phyloP scores from a whole-genome alignment of 1,140 invertebrate genomes.

The Bombus cullumanus region DNA sequence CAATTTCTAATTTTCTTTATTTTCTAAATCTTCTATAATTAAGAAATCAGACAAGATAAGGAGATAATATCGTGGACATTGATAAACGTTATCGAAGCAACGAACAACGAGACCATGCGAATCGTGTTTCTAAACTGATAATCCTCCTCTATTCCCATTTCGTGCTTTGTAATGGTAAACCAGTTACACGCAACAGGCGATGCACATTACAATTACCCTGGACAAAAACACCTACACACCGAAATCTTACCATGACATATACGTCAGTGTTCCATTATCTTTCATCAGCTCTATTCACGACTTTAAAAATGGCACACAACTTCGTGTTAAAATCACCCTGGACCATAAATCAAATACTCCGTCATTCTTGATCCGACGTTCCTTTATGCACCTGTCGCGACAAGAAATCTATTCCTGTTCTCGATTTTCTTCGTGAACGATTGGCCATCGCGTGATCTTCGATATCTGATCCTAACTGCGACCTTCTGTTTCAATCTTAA shows the following conservation, averaged over 20 bases:
- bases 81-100: slow-evolving; percentile 1
- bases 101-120: not conserved
- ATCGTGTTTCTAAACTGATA: slow-evolving; percentile 55
- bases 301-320: not conserved
- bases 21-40: not conserved
- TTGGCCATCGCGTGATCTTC: not conserved
- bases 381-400: not conserved
- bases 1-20: not conserved
- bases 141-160: slow-evolving; percentile 56
- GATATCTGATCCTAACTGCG: not conserved
- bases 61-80: slow-evolving; percentile 17
- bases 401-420: not conserved
- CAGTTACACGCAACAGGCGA: not conserved
- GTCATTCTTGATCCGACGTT: slow-evolving; percentile 10
- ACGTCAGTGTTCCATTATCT: not conserved
- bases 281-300: not conserved
- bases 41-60: not conserved
- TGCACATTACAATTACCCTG: not conserved
- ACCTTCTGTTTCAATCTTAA: not conserved
- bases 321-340: not conserved
- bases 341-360: not conserved
- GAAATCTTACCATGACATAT: not conserved
- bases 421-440: not conserved
- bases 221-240: slow-evolving; percentile 16
- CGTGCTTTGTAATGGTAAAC: slow-evolving; percentile 66